phyloP scores from a whole-genome alignment of 2,888 invertebrate species.

The Drosophila kuntzei region DNA sequence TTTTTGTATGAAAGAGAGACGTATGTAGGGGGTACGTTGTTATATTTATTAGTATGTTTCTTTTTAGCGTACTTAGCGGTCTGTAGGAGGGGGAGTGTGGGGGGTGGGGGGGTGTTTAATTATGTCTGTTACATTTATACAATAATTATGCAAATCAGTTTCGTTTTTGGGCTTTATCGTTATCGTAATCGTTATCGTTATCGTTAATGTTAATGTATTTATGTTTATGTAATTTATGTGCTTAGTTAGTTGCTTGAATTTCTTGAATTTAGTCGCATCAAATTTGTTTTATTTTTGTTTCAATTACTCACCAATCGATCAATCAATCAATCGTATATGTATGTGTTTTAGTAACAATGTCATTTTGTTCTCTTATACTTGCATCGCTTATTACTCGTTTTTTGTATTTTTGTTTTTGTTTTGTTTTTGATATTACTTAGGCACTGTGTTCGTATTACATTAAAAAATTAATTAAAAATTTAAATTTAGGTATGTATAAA shows the following conservation, averaged over 20 bases:
- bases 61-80: slow-evolving; percentile 48
- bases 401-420: slow-evolving; percentile 62
- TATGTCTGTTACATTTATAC: slow-evolving; percentile 69
- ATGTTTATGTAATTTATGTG: slow-evolving; percentile 19
- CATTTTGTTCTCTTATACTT: slow-evolving; percentile 74
- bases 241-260: slow-evolving; percentile 44
- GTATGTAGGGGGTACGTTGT: slow-evolving; percentile 76
- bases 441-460: slow-evolving; percentile 86
- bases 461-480: slow-evolving; percentile 84
- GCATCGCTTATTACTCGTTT: slow-evolving; percentile 75
- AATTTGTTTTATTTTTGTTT: slow-evolving; percentile 39
- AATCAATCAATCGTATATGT: slow-evolving; percentile 20
- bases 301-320: slow-evolving; percentile 24
- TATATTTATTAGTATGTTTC: slow-evolving; percentile 53
- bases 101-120: slow-evolving; percentile 13
- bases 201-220: slow-evolving; percentile 13
- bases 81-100: slow-evolving; percentile 6
- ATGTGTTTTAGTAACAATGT: slow-evolving; percentile 83
- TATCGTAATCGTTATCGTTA: slow-evolving; percentile 9
- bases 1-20: slow-evolving; percentile 63
- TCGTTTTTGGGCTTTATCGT: slow-evolving; percentile 16
- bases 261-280: slow-evolving; percentile 40
- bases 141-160: slow-evolving; percentile 52
- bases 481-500: slow-evolving; percentile 83
- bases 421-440: slow-evolving; percentile 84